Evolutionary conservation across 2,888 invertebrate species (phyloP), one percentile per base, ranked within the genome.

Genomic region (Eumacrocentrus americanus): DNA sequence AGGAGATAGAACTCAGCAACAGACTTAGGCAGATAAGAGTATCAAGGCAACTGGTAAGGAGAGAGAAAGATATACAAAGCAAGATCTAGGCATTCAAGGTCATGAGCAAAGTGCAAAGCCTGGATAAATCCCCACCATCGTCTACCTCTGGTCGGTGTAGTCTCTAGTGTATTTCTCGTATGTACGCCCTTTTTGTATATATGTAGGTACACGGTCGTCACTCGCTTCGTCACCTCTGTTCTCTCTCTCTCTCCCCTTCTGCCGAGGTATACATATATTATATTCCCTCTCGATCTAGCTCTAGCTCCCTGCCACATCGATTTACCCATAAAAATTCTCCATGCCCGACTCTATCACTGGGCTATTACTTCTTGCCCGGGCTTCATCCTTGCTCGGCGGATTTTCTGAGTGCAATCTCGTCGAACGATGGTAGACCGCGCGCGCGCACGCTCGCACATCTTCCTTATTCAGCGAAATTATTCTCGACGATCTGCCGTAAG

Each of bases 41-140:
- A n/a, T n/a, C n/a, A 14, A 11, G 12, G 38, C 38, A n/a, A 38
- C n/a, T n/a, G 7, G n/a, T 3, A 14, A 23, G 22, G n/a, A 25
- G 14, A 14, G 12, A 47, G 12, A 47, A 12, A 47, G 1, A 12
- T 11, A 12, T 2, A 47, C 9, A 47, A 23, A 47, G 69, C 76
- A 78, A 78, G 78, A 78, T 78, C 78, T 78, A 77, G 77, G 78
- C 65, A 71, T 76, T 78, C 78, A 78, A 78, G 78, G 78, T 78
- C 78, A 70, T 69, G 66, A 63, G 68, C 65, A 67, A 60, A 70
- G 72, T 68, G 69, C 71, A 67, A 68, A 74, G 70, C 72, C 72
- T 68, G 70, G 72, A 69, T 72, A 66, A 66, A 70, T 70, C 72
- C 69, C 70, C 64, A 61, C 67, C 44, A 35, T 46, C 47, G 12